Conservation (phyloP, 2,113 vertebrate species). For the Corythornis vintsioides region DNA sequence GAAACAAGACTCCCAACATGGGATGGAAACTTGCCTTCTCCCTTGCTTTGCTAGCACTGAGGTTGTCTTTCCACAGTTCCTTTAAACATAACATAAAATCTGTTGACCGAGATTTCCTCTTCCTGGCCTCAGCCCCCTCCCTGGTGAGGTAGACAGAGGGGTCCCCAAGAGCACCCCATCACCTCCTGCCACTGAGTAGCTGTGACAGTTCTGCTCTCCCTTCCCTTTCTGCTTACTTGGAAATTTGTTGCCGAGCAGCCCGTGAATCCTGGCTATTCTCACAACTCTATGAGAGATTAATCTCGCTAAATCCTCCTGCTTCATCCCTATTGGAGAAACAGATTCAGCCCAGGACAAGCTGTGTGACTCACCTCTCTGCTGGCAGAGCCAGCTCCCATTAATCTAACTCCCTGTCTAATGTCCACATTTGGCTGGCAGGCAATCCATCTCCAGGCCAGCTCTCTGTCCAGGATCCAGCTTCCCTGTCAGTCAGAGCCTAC, state of each 20-base stretch:
- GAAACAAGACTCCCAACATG: not conserved
- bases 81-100: not conserved
- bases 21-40: constrained; percentile 14
- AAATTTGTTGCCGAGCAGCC: constrained; percentile 26
- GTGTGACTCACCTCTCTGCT: constrained; percentile 63
- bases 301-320: constrained; percentile 56
- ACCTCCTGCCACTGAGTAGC: not conserved
- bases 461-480: constrained; percentile 27
- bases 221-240: not conserved
- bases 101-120: not conserved
- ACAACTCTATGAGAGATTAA: constrained; percentile 39
- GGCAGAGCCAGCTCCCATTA: constrained; percentile 66
- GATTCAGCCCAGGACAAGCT: constrained; percentile 59
- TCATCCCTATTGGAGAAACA: constrained; percentile 39
- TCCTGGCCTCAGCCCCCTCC: not conserved
- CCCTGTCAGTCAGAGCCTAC: constrained; percentile 4
- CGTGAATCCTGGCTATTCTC: constrained; percentile 42
- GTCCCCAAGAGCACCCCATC: not conserved
- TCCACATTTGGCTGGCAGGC: constrained; percentile 54
- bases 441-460: constrained; percentile 44
- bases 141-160: not conserved
- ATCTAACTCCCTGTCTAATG: constrained; percentile 56
- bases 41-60: not conserved
- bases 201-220: not conserved
- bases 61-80: not conserved